Base-by-base conservation (phyloP, 1,140 invertebrate species). In the Brachionus paranguensis region DNA sequence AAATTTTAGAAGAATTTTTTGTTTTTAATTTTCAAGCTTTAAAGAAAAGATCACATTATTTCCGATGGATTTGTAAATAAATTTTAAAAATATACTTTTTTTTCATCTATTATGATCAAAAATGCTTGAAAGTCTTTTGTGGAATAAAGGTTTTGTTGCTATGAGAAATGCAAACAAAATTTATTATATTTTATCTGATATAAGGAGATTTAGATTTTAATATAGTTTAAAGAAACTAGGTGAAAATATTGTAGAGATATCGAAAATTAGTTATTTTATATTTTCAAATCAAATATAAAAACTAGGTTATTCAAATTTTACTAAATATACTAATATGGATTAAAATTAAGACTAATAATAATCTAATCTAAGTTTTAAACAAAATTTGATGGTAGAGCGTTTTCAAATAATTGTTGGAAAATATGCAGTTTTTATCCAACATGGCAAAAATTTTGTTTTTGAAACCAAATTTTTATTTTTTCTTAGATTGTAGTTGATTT, bases 41-140 rank as follows among this genome's bases (percentile, higher is more conserved):
- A 29, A 74, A 74, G 37, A 43, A 17, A 8, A 10, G 8, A 2
- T 41, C 20, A 45, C 14, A 70, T 12, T 29, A 24, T 50, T 47
- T 27, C 41, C 41, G 17, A 41, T 72, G 8, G 68, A 14, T 72
- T 72, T 72, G 68, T 72, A 72, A 72, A 72, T 72, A 72, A 72
- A 68, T 33, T 60, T 60, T 24, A 60, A 24, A 60, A 60, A 60
- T 6, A 14, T n/a, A n/a, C 6, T 53, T 53, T 53, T 53, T 53
- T 53, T 53, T 3, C 4, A 53, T 17, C 17, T 7, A 53, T 53
- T 53, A 24, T 24, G 8, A 5, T 60, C 17, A 60, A 60, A 20
- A 20, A 0, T 27, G 5, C 3, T 60, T 20, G 6, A 37, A 37
- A 37, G 33, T 8, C 14, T 55, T 55, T 17, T 20, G n/a, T 60